Percentiles rank a stretch among this genome's conserved stretches.
phyloP scores from a whole-genome alignment of 2,888 invertebrate genomes.

The Cerceris ruficornis region DNA sequence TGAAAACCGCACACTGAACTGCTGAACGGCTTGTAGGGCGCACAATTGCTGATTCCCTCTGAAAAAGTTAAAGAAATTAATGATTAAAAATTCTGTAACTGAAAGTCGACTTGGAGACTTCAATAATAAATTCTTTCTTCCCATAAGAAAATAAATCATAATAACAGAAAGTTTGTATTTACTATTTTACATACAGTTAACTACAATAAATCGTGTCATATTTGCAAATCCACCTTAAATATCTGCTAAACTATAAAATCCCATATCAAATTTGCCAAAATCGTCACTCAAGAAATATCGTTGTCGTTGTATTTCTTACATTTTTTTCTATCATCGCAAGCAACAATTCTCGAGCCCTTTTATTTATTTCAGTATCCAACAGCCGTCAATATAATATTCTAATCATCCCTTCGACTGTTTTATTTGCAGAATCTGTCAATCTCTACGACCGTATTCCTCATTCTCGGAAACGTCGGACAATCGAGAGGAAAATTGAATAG shows the following conservation, averaged over 20 bases:
- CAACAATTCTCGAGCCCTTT: too few relatives aligned
- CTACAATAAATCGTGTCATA: too few relatives aligned
- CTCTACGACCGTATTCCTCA: conserved; percentile 10
- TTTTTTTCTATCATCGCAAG: too few relatives aligned
- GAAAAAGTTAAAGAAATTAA: conserved; percentile 64
- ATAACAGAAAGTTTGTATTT: background rate
- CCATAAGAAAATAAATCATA: background rate
- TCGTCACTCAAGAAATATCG: too few relatives aligned
- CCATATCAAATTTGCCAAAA: too few relatives aligned
- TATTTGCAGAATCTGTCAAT: background rate
- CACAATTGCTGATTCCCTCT: conserved; percentile 89
- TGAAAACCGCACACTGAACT: conserved; percentile 89
- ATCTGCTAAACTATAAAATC: too few relatives aligned
- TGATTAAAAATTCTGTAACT: background rate
- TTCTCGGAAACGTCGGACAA: conserved; percentile 19
- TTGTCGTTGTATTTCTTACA: too few relatives aligned
- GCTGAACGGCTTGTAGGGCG: conserved; percentile 88
- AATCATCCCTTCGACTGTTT: background rate
- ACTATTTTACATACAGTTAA: too few relatives aligned
- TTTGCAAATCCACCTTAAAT: too few relatives aligned
- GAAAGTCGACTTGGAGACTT: too few relatives aligned
- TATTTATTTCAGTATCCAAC: too few relatives aligned
- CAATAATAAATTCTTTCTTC: background rate
- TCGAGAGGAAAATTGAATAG: conserved; percentile 45
- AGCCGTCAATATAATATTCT: too few relatives aligned